Conservation (phyloP, 2,888 invertebrate species). For the Zhengitettix transpicula region DNA sequence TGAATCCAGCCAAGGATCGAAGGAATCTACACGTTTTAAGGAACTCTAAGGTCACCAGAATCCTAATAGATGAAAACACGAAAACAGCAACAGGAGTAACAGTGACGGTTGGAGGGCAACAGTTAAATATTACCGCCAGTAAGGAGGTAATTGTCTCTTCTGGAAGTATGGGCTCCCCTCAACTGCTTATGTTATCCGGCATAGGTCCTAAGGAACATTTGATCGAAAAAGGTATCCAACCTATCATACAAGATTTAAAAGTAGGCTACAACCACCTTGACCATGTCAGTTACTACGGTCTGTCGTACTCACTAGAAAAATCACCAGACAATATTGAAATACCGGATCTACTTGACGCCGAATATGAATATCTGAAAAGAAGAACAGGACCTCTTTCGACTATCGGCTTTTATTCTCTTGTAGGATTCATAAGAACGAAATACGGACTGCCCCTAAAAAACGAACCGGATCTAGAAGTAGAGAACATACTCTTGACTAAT, state of each 20-base stretch:
- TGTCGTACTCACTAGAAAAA: background rate
- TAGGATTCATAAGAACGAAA: conserved; percentile 37
- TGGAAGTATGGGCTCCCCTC: conserved; percentile 39
- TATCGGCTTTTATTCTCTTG: conserved; percentile 28
- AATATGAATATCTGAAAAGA: conserved; percentile 26
- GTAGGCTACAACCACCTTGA: conserved; percentile 27
- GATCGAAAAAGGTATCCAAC: conserved; percentile 20
- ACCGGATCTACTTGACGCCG: conserved; percentile 12
- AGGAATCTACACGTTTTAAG: conserved; percentile 50
- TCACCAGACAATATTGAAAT: background rate
- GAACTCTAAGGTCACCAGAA: conserved; percentile 40
- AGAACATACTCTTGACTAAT: conserved; percentile 23
- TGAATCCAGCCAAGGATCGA: conserved; percentile 39
- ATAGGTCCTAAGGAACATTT: conserved; percentile 29
- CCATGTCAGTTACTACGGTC: conserved; percentile 17
- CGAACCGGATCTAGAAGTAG: conserved; percentile 37
- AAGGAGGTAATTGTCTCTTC: conserved; percentile 34
- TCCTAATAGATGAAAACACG: conserved; percentile 43
- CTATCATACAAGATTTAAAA: conserved; percentile 15
- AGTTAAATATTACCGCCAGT: conserved; percentile 20
- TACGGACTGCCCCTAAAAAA: conserved; percentile 15
- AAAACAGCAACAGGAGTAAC: conserved; percentile 52
- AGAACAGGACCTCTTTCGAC: conserved; percentile 29
- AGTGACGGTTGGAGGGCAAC: conserved; percentile 34
- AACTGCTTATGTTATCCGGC: conserved; percentile 43